Base-by-base conservation (phyloP, 2,888 invertebrate genomes). In the Microdon myrmicae region DNA sequence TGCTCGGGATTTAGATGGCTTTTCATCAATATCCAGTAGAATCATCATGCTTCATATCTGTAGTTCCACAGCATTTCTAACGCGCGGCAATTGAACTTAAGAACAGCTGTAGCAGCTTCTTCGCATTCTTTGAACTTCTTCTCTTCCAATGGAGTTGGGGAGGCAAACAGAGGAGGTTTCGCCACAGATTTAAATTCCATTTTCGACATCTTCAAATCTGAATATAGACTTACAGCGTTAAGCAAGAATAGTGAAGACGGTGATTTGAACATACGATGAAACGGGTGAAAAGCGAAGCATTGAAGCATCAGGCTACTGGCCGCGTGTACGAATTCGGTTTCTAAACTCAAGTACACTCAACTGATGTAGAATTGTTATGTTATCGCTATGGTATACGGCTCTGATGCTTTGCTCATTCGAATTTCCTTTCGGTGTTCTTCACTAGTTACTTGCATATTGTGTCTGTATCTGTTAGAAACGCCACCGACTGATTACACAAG, bases 111-210 rank as follows among this genome's bases (percentile, higher is more conserved):
- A 55, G 96, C 95, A 2, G 99, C 96, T 75, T 98, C 94, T 79
- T 99, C 98, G 22, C 94, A 88, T 78, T 96, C 95, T 76, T 97
- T 96, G 25, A 96, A 94, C 82, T 98, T 98, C 83, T 99, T 98
- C 78, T 98, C 97, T 81, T 99, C 98, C 48, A 99, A 81, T 0
- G 96, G 90, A 5, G 98, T 93, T 1, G 98, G 97, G 75, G 99
- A 99, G 0, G 97, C 98, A 76, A 93, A 99, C 13, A 91, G 83
- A 1, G 96, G 96, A 4, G 98, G 97, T 74, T 93, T 92, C 1
- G 96, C 94, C 74, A 92, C 92, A 0, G 96, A 98, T 72, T 89
- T 90, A 53, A 94, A 86, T 70, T 96, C 94, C 74, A 98, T 82
- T 77, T 94, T 94, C 0, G 94, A 94, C 94, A 94, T 94, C 82